Conservation (phyloP, 2,888 invertebrate species). For the Brachyptera putata region DNA sequence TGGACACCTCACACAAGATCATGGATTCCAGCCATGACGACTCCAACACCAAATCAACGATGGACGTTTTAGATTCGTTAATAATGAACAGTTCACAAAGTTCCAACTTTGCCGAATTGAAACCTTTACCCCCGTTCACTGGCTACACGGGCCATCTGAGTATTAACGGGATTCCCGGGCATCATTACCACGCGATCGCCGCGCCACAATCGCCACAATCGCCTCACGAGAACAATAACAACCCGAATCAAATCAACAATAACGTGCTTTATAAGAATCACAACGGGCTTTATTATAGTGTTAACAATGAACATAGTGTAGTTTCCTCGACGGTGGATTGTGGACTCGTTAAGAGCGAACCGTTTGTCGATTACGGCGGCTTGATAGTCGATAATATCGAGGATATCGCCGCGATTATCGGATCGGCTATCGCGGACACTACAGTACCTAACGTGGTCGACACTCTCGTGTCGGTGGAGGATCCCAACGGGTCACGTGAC, state of each 20-base stretch:
- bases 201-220: slow-evolving; percentile 41
- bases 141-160: slow-evolving; percentile 81
- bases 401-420: slow-evolving; percentile 81
- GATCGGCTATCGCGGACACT: slow-evolving; percentile 84
- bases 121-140: slow-evolving; percentile 81
- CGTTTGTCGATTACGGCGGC: slow-evolving; percentile 22
- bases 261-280: slow-evolving; percentile 34
- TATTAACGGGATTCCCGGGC: slow-evolving; percentile 83
- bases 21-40: slow-evolving; percentile 33
- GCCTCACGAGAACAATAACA: slow-evolving; percentile 38
- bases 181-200: slow-evolving; percentile 82
- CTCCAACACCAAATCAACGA: slow-evolving; percentile 46
- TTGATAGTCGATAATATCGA: slow-evolving; percentile 51
- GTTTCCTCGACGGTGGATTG: slow-evolving; percentile 47
- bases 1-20: slow-evolving; percentile 43
- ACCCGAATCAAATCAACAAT: slow-evolving; percentile 40
- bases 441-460: slow-evolving; percentile 63
- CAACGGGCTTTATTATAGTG: slow-evolving; percentile 35
- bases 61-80: slow-evolving; percentile 68
- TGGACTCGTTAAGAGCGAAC: slow-evolving; percentile 40
- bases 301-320: slow-evolving; percentile 42
- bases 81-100: slow-evolving; percentile 53
- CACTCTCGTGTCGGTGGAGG: slow-evolving; percentile 52
- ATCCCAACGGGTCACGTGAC: slow-evolving; percentile 63
- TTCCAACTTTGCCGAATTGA: slow-evolving; percentile 72